These are phyloP conservation scores for Drosophila jambulina DNA, from an alignment of 1,140 invertebrate species.

Conservation along the genomic window DNA sequence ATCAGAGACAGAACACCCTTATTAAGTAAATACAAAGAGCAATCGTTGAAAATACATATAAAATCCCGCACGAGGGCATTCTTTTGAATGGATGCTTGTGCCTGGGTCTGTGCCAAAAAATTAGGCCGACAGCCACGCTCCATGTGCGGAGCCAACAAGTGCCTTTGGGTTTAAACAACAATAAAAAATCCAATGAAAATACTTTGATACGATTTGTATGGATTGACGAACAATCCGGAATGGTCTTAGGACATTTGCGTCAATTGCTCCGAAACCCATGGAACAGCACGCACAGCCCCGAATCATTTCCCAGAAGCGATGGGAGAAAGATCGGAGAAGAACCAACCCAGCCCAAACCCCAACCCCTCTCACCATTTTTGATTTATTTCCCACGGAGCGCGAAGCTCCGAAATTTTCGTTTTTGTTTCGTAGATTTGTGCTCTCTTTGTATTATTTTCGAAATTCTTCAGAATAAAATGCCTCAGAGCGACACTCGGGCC, in stretches of 20 bases:
- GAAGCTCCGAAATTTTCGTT: slow-evolving; percentile 30
- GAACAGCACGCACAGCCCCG: slow-evolving; percentile 30
- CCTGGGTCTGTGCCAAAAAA: slow-evolving; percentile 38
- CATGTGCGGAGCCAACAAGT: slow-evolving; percentile 41
- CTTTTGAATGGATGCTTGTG: slow-evolving; percentile 28
- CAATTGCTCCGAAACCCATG: slow-evolving; percentile 39
- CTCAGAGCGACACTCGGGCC: slow-evolving; percentile 46
- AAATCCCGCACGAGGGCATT: slow-evolving; percentile 19
- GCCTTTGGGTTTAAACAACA: slow-evolving; percentile 19
- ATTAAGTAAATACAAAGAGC: slow-evolving; percentile 9
- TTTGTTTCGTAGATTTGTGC: slow-evolving; percentile 2
- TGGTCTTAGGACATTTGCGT: slow-evolving; percentile 47
- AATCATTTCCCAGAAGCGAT: slow-evolving; percentile 38
- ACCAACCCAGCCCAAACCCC: not conserved
- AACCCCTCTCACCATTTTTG: slow-evolving; percentile 41
- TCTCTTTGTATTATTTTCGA: slow-evolving; percentile 67
- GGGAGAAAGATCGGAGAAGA: slow-evolving; percentile 12
- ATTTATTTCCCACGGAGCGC: slow-evolving; percentile 59
- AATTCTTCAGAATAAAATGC: slow-evolving; percentile 67
- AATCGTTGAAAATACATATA: not conserved
- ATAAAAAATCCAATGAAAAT: slow-evolving; percentile 43
- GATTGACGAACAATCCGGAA: slow-evolving; percentile 21
- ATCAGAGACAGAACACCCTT: slow-evolving; percentile 14
- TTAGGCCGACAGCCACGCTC: slow-evolving; percentile 33
- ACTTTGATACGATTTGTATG: slow-evolving; percentile 44